These are phyloP conservation scores for Sardina pilchardus DNA, from an alignment of 2,113 vertebrate genomes.

Conservation along the genomic window DNA sequence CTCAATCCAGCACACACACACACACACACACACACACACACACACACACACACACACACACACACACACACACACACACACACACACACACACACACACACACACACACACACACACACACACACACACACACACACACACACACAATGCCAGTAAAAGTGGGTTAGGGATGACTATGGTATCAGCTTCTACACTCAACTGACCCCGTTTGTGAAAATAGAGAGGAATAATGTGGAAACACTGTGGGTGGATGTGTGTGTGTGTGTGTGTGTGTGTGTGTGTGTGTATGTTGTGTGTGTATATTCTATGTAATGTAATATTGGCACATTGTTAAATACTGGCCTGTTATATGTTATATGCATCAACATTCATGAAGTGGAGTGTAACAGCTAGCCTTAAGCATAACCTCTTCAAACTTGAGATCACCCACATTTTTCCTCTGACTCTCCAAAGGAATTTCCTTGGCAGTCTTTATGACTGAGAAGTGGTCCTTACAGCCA, in stretches of 20 bases:
- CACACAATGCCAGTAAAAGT: not conserved
- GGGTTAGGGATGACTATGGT: not conserved
- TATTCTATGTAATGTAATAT: not conserved
- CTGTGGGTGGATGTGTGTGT: not conserved
- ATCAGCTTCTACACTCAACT: not conserved
- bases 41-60: not conserved
- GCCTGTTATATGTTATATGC: not conserved
- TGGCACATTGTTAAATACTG: not conserved
- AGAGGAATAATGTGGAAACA: conserved; percentile 10
- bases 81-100: not conserved
- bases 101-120: not conserved
- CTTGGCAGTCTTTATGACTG: conserved; percentile 1
- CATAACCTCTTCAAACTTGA: conserved; percentile 5
- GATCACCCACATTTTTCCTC: conserved; percentile 4
- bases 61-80: not conserved
- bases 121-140: too few relatives aligned
- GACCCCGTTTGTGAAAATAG: not conserved
- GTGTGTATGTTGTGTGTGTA: conserved; percentile 22
- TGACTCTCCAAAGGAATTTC: conserved; percentile 19
- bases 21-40: not conserved
- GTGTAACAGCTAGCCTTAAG: not conserved
- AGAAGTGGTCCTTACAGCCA: conserved; percentile 5
- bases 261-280: conserved; percentile 14
- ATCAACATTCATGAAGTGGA: not conserved
- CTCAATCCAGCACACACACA: not conserved